Conservation (phyloP, 2,113 vertebrate genomes). For the Callipepla californica region DNA sequence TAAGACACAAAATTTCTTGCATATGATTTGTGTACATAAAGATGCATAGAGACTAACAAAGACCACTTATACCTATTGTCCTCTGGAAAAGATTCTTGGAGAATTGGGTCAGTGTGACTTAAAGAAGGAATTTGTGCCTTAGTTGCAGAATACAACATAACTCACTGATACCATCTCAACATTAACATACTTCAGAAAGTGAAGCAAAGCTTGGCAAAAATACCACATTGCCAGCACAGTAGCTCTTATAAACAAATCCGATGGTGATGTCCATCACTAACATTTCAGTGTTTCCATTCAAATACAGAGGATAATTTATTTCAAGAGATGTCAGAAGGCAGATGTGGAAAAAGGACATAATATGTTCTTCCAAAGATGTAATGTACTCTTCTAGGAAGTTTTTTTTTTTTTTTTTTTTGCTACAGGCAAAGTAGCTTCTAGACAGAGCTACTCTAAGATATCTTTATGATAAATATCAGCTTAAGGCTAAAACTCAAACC, state of each 20-base stretch:
- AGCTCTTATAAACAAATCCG: neutral
- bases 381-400: neutral
- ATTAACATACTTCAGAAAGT: neutral
- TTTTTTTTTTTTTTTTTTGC: neutral
- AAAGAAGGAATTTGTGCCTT: neutral
- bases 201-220: neutral
- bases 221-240: neutral
- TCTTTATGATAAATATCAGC: neutral
- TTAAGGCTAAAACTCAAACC: neutral
- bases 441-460: neutral
- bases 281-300: neutral
- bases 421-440: neutral
- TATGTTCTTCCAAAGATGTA: neutral
- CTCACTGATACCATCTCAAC: neutral
- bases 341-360: neutral
- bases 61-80: neutral
- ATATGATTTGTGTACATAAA: neutral
- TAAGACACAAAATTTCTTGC: neutral
- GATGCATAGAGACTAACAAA: neutral
- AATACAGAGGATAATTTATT: neutral
- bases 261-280: neutral
- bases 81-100: neutral
- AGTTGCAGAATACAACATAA: neutral
- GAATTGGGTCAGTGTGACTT: too few species aligned
- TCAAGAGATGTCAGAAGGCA: neutral